phyloP scores from a whole-genome alignment of 1,140 invertebrate genomes.

The Drosophila nigrodunni region DNA sequence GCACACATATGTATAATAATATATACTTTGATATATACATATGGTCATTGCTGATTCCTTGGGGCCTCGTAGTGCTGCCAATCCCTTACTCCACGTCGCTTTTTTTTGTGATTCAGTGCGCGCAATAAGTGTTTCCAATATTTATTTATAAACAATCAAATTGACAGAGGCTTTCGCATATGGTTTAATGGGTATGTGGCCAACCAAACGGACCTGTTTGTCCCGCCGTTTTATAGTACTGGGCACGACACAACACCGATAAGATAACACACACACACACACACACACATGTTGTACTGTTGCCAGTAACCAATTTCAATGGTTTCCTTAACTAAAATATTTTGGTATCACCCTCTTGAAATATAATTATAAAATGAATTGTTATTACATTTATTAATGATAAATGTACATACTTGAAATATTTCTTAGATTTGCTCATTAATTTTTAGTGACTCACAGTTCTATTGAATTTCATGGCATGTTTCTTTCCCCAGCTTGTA shows the following conservation, averaged over 20 bases:
- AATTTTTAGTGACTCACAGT: slow-evolving; percentile 7
- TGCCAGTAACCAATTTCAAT: neutral
- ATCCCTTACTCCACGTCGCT: neutral
- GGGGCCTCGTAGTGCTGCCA: neutral
- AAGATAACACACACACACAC: slow-evolving; percentile 16
- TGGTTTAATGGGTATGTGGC: slow-evolving; percentile 6
- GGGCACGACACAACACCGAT: slow-evolving; percentile 18
- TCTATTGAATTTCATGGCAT: slow-evolving; percentile 21
- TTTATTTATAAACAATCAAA: slow-evolving; percentile 67
- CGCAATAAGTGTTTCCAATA: slow-evolving; percentile 12
- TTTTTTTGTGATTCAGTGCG: slow-evolving; percentile 9
- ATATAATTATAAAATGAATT: slow-evolving; percentile 19
- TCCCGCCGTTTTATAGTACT: neutral
- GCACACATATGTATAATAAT: neutral
- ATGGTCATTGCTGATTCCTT: neutral
- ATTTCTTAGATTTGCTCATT: slow-evolving; percentile 9
- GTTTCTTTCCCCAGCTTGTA: neutral
- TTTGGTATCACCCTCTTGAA: slow-evolving; percentile 10
- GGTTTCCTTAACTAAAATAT: slow-evolving; percentile 2
- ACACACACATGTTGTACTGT: neutral
- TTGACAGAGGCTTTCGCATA: slow-evolving; percentile 13
- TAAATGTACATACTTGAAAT: slow-evolving; percentile 15
- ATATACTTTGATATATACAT: neutral
- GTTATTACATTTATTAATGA: neutral
- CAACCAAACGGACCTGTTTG: slow-evolving; percentile 11